Percentiles rank a stretch among this genome's conserved stretches.
Evolutionary conservation across 2,888 invertebrate species (phyloP).

Genomic region (Hydrotaea diabolus): DNA sequence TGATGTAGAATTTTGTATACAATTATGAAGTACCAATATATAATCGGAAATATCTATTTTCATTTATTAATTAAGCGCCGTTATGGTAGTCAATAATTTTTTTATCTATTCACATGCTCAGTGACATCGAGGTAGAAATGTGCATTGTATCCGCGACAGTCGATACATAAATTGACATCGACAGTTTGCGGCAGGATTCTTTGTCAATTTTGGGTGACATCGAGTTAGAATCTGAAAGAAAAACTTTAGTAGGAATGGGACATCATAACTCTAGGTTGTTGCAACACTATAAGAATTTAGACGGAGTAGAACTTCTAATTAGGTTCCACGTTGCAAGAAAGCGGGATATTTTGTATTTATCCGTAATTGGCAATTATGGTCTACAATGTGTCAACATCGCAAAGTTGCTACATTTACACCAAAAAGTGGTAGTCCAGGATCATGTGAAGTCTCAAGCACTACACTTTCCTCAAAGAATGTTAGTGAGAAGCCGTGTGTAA

Average conservation of each 20-base stretch:
- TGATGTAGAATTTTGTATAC: too few relatives aligned
- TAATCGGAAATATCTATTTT: too few relatives aligned
- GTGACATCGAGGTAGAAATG: neutral
- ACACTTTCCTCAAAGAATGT: too few relatives aligned
- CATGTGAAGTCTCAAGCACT: neutral
- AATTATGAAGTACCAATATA: too few relatives aligned
- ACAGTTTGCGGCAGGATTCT: neutral
- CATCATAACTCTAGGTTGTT: neutral
- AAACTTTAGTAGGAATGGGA: neutral
- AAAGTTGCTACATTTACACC: neutral
- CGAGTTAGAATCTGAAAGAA: neutral
- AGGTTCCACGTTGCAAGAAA: neutral
- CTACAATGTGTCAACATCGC: neutral
- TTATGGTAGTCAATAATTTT: too few relatives aligned
- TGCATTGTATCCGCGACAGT: neutral
- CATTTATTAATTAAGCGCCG: too few relatives aligned
- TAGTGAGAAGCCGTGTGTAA: too few relatives aligned
- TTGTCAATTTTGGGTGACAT: neutral
- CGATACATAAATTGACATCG: neutral
- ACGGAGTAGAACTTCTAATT: neutral
- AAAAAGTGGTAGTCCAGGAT: neutral
- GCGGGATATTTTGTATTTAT: neutral
- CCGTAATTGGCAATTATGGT: neutral
- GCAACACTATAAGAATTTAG: neutral
- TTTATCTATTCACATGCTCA: too few relatives aligned